A percentile compares a stretch with the other conserved stretches of the same genome.
These are phyloP conservation scores for Drosophila diplacantha DNA, from an alignment of 2,888 invertebrate species.

Conservation along the genomic window DNA sequence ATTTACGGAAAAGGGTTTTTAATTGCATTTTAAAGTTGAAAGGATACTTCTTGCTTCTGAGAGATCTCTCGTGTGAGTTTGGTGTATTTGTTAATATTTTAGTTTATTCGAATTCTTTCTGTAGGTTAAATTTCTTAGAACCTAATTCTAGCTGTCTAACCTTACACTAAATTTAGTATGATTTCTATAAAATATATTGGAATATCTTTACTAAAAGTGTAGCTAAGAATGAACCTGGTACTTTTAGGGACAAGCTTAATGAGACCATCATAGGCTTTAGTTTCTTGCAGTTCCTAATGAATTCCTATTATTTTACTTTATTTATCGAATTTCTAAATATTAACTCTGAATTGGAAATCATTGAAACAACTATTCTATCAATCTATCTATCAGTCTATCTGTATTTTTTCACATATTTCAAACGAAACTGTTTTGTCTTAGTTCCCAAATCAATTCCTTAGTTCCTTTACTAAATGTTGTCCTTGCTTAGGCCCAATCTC, in stretches of 20 bases:
- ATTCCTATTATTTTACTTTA: too few species aligned
- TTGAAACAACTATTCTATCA: neutral
- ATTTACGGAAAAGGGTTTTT: neutral
- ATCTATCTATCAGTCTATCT: neutral
- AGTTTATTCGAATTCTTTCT: neutral
- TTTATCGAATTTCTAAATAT: accelerated
- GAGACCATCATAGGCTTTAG: too few species aligned
- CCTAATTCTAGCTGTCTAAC: neutral
- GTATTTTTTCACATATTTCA: too few species aligned
- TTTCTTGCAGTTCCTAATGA: too few species aligned
- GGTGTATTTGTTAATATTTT: neutral
- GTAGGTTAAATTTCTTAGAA: neutral
- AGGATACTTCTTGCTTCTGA: too few species aligned
- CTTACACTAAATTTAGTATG: neutral
- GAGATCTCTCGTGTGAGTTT: neutral
- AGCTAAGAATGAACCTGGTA: too few species aligned
- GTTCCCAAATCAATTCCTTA: too few species aligned
- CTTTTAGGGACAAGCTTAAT: neutral
- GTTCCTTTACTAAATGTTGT: neutral
- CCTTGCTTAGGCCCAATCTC: too few species aligned
- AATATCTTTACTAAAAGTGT: neutral
- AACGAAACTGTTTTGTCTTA: neutral
- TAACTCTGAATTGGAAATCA: neutral
- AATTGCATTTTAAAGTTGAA: neutral
- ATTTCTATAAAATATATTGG: neutral